Base-by-base conservation (phyloP, 2,113 vertebrate species). In the Indicator indicator region DNA sequence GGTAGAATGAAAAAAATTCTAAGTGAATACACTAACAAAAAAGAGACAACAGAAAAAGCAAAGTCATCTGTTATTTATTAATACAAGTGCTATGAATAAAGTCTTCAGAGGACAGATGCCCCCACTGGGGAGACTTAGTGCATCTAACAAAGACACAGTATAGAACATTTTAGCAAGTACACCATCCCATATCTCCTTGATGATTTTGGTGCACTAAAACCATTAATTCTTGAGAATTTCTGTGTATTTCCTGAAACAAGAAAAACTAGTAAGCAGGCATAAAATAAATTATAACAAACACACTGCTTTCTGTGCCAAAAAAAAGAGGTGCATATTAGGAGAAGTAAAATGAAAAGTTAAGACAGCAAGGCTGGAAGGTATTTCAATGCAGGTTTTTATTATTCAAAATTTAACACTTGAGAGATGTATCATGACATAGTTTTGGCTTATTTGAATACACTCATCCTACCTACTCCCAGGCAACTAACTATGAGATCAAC, bases 361-460 rank as follows among this genome's bases (percentile, higher is more conserved):
- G 80, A 81, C 71, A 88, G 58, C 4, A 0, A 94, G 40, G 50
- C 67, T 93, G 79, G 56, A 94, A 95, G 90, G 81, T 30, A 60
- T 6, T 85, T 93, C 54, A 92, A 23, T 69, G 46, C 14, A 88
- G n/a, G 38, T 64, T 86, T 88, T 46, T 40, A 68, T 81, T 91
- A 75, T 72, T 91, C 54, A 81, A 75, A 94, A 71, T 86, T 52
- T 86, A 94, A 95, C 86, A 93, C 77, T 94, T 95, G 65, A 78
- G 65, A 88, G 33, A 94, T 44, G 26, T 44, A 75, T 42, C 62
- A 72, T 89, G 81, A 89, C 77, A 89, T 24, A 85, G 91, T 88
- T 95, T 94, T 88, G 88, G 79, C 79, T 95, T 91, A 93, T 68
- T 86, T 83, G 62, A 95, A 93, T 76, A 94, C 33, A 85, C 26